Evolutionary conservation across 2,888 invertebrate genomes (phyloP).

Genomic region (Drosophila subsilvestris): DNA sequence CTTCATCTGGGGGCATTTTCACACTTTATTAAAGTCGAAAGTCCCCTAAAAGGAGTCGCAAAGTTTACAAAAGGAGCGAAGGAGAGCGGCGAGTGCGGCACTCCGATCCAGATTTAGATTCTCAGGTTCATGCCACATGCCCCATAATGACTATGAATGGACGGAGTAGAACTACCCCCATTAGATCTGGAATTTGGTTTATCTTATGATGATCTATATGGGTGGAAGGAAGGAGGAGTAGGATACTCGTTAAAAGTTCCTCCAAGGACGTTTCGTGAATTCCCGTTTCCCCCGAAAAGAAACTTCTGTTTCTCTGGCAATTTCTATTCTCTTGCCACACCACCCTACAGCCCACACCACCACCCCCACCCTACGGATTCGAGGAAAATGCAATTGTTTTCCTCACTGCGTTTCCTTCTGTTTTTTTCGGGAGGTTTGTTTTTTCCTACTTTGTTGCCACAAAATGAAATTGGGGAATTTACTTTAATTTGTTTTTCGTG

Average conservation of each 20-base stretch:
- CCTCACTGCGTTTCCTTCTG: constrained; percentile 61
- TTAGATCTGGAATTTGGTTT: constrained; percentile 37
- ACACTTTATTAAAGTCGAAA: constrained; percentile 79
- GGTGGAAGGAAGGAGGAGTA: background rate
- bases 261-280: constrained; percentile 34
- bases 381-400: constrained; percentile 54
- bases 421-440: constrained; percentile 18
- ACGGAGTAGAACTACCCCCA: constrained; percentile 16
- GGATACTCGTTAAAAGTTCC: constrained; percentile 25
- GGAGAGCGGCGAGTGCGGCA: no score
- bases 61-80: constrained; percentile 8
- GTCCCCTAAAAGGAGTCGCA: constrained; percentile 63
- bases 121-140: constrained; percentile 2
- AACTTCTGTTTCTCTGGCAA: constrained; percentile 1
- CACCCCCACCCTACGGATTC: constrained; percentile 6
- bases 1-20: constrained; percentile 64
- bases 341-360: background rate
- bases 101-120: constrained; percentile 7
- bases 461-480: constrained; percentile 78
- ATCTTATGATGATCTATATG: constrained; percentile 40
- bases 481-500: constrained; percentile 79
- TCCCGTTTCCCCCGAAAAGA: constrained; percentile 8
- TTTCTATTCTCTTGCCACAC: constrained; percentile 17
- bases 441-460: constrained; percentile 68
- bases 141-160: constrained; percentile 51